Evolutionary conservation across 2,797 vertebrate genomes (phyloP).

Genomic region (Rhadinocentrus ornatus): DNA sequence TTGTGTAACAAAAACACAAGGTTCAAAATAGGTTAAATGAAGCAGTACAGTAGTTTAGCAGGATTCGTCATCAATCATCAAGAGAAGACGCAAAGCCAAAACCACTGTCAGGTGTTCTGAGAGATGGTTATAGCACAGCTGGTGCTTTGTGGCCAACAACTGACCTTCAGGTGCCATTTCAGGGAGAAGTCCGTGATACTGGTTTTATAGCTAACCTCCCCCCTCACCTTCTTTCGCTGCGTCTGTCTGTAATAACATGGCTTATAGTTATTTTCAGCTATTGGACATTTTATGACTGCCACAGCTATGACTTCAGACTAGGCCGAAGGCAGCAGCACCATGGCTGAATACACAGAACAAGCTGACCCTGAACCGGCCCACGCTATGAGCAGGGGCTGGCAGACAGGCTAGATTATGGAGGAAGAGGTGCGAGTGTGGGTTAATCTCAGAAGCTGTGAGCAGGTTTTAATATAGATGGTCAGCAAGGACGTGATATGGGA

Average conservation of each 20-base stretch:
- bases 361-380: conserved; percentile 74
- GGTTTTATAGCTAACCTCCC: conserved; percentile 69
- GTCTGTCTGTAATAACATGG: conserved; percentile 67
- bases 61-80: conserved; percentile 4
- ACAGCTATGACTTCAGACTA: conserved; percentile 63
- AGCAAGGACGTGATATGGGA: conserved; percentile 74
- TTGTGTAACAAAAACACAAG: neutral
- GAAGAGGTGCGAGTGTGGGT: conserved; percentile 60
- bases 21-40: neutral
- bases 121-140: conserved; percentile 47
- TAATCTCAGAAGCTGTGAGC: conserved; percentile 79
- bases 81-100: conserved; percentile 1
- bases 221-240: conserved; percentile 30
- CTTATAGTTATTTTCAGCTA: conserved; percentile 72
- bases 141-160: conserved; percentile 21
- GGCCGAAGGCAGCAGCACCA: conserved; percentile 45
- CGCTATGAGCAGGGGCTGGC: conserved; percentile 23
- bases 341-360: conserved; percentile 46
- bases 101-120: conserved; percentile 4
- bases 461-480: conserved; percentile 80
- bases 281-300: conserved; percentile 73
- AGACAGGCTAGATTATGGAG: conserved; percentile 64
- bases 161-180: conserved; percentile 76
- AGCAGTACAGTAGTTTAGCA: neutral
- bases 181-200: conserved; percentile 66